These are phyloP conservation scores for Doryteuthis pealeii DNA, from an alignment of 1,140 invertebrate species.

Conservation along the genomic window DNA sequence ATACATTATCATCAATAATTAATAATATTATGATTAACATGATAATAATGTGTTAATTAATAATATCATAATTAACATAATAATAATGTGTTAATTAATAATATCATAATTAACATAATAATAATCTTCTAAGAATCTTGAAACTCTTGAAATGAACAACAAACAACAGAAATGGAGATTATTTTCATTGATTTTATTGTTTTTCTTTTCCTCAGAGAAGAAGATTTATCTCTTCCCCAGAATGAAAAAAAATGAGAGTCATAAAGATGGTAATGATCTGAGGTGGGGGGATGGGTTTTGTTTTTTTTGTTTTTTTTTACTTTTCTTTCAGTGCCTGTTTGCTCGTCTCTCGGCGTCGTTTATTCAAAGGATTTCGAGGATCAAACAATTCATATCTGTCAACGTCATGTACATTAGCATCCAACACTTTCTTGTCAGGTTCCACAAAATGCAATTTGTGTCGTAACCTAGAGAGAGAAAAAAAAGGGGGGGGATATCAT, in stretches of 20 bases:
- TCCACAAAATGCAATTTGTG: slow-evolving; percentile 81
- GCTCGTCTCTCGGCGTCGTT: slow-evolving; percentile 74
- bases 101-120: too few species aligned
- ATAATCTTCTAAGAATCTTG: not conserved
- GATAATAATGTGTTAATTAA: too few species aligned
- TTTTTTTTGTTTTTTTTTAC: not conserved
- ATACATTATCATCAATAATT: too few species aligned
- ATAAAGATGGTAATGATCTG: not conserved
- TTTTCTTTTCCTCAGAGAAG: too few species aligned
- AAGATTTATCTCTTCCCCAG: too few species aligned
- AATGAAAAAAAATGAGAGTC: not conserved
- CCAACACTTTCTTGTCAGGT: slow-evolving; percentile 83
- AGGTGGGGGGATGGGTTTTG: not conserved
- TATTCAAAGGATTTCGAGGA: slow-evolving; percentile 91
- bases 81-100: too few species aligned
- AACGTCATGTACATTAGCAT: slow-evolving; percentile 80
- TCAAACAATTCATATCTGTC: slow-evolving; percentile 97
- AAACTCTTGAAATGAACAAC: not conserved
- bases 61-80: too few species aligned
- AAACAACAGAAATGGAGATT: not conserved
- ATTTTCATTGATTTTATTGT: too few species aligned
- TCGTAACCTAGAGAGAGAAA: slow-evolving; percentile 67
- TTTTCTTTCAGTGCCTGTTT: slow-evolving; percentile 48
- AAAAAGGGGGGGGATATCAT: not conserved
- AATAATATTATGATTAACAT: too few species aligned